phyloP scores from a whole-genome alignment of 2,888 invertebrate species.

The Trisateles emortualis region DNA sequence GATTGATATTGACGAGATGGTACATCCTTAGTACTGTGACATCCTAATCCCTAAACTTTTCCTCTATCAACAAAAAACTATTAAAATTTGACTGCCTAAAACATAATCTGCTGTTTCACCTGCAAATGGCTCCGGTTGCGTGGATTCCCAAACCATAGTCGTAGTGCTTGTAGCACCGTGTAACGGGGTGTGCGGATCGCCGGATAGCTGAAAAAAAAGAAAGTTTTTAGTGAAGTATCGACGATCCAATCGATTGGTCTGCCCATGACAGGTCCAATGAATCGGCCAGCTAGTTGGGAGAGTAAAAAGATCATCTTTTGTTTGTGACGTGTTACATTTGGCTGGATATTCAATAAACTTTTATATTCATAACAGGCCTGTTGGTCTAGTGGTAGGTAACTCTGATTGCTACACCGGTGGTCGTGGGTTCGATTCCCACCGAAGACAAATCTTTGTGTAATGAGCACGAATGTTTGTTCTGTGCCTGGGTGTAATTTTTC shows the following conservation, averaged over 20 bases:
- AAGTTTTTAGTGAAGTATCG: constrained; percentile 10
- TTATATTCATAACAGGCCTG: too few relatives aligned
- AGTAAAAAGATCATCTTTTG: background rate
- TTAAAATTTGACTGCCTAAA: constrained; percentile 10
- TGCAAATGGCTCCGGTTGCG: constrained; percentile 88
- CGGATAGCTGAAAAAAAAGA: constrained; percentile 80
- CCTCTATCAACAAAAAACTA: background rate
- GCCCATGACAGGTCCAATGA: constrained; percentile 14
- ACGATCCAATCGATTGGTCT: constrained; percentile 6
- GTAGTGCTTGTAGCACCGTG: constrained; percentile 87
- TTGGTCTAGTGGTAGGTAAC: too few relatives aligned
- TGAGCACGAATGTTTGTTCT: too few relatives aligned
- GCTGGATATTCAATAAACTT: too few relatives aligned
- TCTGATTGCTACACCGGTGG: too few relatives aligned
- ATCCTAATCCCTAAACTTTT: too few relatives aligned
- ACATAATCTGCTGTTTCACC: constrained; percentile 54
- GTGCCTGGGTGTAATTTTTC: too few relatives aligned
- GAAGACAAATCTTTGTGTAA: too few relatives aligned
- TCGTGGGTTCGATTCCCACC: too few relatives aligned
- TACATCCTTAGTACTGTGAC: too few relatives aligned
- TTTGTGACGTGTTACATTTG: background rate
- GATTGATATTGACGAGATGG: too few relatives aligned
- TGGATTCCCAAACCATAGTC: constrained; percentile 89
- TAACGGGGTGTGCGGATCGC: constrained; percentile 86
- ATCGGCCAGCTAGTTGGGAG: background rate